A percentile compares a stretch with the other conserved stretches of the same genome.
These are phyloP conservation scores for Myanophis thanlyinensis DNA, from an alignment of 2,113 vertebrate genomes.

Conservation along the genomic window DNA sequence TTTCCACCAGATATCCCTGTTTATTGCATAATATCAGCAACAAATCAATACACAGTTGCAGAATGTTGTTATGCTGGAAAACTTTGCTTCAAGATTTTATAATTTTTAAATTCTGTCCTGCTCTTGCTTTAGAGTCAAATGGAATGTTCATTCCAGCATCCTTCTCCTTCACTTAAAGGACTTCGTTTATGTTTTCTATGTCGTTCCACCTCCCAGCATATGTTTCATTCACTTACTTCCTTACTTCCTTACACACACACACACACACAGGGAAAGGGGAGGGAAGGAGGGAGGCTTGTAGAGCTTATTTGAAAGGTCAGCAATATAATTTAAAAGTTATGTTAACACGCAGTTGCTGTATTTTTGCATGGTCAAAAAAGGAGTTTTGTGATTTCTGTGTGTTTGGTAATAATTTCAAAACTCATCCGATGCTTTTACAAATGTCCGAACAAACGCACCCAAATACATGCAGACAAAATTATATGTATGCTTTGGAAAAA, in stretches of 20 bases:
- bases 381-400: background rate
- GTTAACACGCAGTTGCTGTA: background rate
- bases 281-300: too few species aligned
- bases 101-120: background rate
- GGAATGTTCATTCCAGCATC: background rate
- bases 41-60: background rate
- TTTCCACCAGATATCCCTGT: background rate
- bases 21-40: background rate
- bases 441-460: background rate
- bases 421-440: background rate
- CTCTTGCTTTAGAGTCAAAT: background rate
- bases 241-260: background rate
- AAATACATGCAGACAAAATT: background rate
- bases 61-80: background rate
- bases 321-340: background rate
- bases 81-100: background rate
- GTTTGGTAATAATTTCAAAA: background rate
- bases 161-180: background rate
- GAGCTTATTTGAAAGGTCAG: background rate
- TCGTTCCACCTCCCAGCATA: background rate
- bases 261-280: background rate
- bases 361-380: background rate
- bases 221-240: background rate
- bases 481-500: background rate
- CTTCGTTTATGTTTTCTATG: background rate